Evolutionary conservation across 1,140 invertebrate species (phyloP), one percentile per base, ranked within the genome.

Genomic region (Achatina immaculata): DNA sequence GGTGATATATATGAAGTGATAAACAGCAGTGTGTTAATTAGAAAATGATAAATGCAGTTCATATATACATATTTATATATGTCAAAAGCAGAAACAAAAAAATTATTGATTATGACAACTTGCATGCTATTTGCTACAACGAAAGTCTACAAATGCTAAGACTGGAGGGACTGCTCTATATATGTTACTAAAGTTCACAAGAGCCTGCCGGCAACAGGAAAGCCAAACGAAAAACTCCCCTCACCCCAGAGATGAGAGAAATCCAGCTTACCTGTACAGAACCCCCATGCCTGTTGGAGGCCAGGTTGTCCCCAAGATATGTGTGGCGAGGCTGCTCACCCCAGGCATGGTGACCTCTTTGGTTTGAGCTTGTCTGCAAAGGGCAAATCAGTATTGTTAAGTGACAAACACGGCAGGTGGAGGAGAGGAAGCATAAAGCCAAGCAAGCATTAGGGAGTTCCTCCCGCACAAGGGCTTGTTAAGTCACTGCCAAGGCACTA

Each of bases 231-330:
- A 71, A 62, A 62, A 62, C 6, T 11, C 28, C 21, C 31, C 58
- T 62, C 55, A 21, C 55, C 48, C 74, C 7, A 38, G 36, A 42
- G 36, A 34, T 65, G 74, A 74, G 72, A 77, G 51, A 69, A n/a
- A 66, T 40, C 3, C 21, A 78, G 93, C 93, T 93, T 94, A 97
- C 95, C 95, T 97, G 96, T 87, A 97, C 96, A 90, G 96, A 97
- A 91, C 96, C 96, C 92, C 97, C 96, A 92, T 96, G 94, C 93
- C 97, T 96, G 89, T 90, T 90, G 78, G 96, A 96, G 86, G 96
- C 97, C 88, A 97, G 94, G 90, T 94, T 94, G 82, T 91, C 90
- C 87, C 94, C 94, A 81, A 93, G 90, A 88, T 86, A 86, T 76
- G 85, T 83, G 83, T 88, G 88, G 79, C 86, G 83, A 66, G 85